A percentile compares a stretch with the other conserved stretches of the same genome.
Evolutionary conservation across 2,797 vertebrate genomes (phyloP).

Genomic region (Rhinoraja longicauda): DNA sequence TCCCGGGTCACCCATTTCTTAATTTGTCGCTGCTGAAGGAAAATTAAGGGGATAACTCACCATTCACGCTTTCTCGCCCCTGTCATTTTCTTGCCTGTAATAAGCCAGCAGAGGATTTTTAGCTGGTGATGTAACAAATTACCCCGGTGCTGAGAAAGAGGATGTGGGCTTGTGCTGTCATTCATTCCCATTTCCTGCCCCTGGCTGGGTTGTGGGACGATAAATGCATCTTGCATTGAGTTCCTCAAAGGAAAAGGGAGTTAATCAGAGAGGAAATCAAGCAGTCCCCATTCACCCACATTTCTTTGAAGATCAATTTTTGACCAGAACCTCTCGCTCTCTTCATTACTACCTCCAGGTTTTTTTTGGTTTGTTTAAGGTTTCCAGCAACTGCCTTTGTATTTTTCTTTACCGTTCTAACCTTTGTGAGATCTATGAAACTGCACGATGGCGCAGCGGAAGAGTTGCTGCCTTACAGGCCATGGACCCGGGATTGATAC

Average conservation of each 20-base stretch:
- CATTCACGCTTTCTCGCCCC: neutral
- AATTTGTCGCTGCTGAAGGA: neutral
- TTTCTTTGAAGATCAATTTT: too few species aligned
- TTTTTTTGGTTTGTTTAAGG: neutral
- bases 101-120: neutral
- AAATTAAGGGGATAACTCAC: neutral
- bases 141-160: neutral
- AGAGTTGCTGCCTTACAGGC: too few species aligned
- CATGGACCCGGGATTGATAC: too few species aligned
- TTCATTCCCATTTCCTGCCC: neutral
- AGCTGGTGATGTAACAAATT: too few species aligned
- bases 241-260: neutral
- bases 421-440: too few species aligned
- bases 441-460: too few species aligned
- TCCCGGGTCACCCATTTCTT: neutral
- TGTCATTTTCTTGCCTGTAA: neutral
- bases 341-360: neutral
- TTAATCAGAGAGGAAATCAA: neutral
- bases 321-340: neutral
- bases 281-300: neutral
- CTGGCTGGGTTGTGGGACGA: neutral
- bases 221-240: neutral
- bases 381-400: neutral
- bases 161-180: neutral
- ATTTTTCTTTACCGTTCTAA: neutral